These are phyloP conservation scores for Limanda limanda DNA, from an alignment of 2,113 vertebrate species.

Conservation along the genomic window DNA sequence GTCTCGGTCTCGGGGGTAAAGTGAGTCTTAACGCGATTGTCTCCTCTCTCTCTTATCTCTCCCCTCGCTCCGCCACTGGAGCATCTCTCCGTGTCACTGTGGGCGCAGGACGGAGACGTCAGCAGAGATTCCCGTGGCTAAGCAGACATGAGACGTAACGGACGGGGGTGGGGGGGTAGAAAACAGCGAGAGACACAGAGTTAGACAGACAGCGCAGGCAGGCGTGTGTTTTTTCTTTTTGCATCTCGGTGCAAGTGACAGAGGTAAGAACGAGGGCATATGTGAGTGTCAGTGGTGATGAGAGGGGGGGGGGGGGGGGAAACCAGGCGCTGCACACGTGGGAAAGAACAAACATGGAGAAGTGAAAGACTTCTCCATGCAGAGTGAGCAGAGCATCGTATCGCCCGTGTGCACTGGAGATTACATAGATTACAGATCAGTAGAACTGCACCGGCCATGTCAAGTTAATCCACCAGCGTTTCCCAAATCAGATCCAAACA, in stretches of 20 bases:
- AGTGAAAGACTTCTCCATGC: constrained; percentile 36
- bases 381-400: constrained; percentile 11
- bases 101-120: constrained; percentile 48
- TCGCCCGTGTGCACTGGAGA: constrained; percentile 10
- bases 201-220: neutral
- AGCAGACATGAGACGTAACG: constrained; percentile 22
- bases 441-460: constrained; percentile 36
- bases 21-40: constrained; percentile 71
- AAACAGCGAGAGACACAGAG: neutral
- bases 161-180: constrained; percentile 1
- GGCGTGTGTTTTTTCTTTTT: neutral
- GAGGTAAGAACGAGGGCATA: constrained; percentile 6
- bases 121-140: constrained; percentile 46
- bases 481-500: too few species aligned
- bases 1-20: constrained; percentile 47
- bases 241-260: constrained; percentile 12
- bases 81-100: constrained; percentile 45
- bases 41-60: constrained; percentile 66
- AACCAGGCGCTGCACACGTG: constrained; percentile 22
- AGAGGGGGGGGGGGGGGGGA: neutral
- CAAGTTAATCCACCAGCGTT: constrained; percentile 34
- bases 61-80: constrained; percentile 46
- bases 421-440: constrained; percentile 60
- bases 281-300: constrained; percentile 5
- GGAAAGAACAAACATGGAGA: constrained; percentile 15